phyloP scores from a whole-genome alignment of 2,113 vertebrate species.

The Amazona guildingii region DNA sequence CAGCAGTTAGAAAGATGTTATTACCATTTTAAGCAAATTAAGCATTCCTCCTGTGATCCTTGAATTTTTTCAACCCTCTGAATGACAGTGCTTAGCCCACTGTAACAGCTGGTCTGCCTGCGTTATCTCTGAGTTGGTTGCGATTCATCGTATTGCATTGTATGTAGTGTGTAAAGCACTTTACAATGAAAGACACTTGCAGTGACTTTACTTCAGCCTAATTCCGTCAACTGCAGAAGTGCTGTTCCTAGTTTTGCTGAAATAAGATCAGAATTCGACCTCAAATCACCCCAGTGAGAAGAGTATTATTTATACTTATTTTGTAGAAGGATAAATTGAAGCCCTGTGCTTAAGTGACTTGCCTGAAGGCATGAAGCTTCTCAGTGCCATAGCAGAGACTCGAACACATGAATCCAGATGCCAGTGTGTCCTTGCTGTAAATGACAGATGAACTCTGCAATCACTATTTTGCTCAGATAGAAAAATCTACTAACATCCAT shows the following conservation, averaged over 20 bases:
- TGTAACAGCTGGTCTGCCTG: not conserved
- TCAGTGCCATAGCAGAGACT: not conserved
- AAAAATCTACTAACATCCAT: not conserved
- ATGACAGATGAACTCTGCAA: not conserved
- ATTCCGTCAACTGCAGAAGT: not conserved
- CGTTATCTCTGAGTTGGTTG: not conserved
- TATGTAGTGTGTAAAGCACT: not conserved
- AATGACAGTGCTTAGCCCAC: not conserved
- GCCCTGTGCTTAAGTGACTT: not conserved
- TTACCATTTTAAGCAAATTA: not conserved
- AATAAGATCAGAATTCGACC: conserved; percentile 26
- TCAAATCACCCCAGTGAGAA: not conserved
- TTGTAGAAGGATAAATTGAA: conserved; percentile 33
- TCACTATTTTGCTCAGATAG: not conserved
- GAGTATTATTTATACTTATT: conserved; percentile 34
- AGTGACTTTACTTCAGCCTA: not conserved
- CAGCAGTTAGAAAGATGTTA: not conserved
- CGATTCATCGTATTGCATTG: not conserved
- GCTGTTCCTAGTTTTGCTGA: not conserved
- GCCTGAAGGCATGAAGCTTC: conserved; percentile 21
- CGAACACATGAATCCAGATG: not conserved
- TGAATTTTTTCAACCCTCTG: not conserved
- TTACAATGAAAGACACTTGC: not conserved
- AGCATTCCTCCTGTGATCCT: not conserved
- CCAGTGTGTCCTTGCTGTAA: not conserved